Base-by-base conservation (phyloP, 2,888 invertebrate species). In the Tribolium freemani region DNA sequence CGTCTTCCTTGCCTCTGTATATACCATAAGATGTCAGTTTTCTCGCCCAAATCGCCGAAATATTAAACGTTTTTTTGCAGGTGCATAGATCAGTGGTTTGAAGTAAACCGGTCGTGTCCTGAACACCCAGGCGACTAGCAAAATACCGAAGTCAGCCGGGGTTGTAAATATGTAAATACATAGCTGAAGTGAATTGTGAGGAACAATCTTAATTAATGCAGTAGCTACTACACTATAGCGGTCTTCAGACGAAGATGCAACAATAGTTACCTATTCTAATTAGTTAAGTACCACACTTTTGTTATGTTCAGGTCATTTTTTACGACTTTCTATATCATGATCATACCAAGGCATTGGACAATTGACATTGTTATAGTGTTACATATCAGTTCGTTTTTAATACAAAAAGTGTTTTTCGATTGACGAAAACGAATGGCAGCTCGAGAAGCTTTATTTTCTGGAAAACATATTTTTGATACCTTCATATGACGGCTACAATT, bases 11-110 rank as follows among this genome's bases (percentile, higher is more conserved):
- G 99, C 89, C 94, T 99, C 84, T 99, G 99, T 92, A 96, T 99
- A 90, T 99, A 99, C 89, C 99, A 99, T 89, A 99, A 98, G 91
- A 93, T 93, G 97, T 97, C 87, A 89, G 88, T 61, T 21, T 31
- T 44, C 9, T 3, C 21, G 30, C 2, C 4, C 44, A 5, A 58
- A 9, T 44, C 10, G 26, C 9, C 3, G 48, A 63, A 63, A 48
- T 20, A 51, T 31, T 57, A 50, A 6, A 50, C 3, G 10, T 26
- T 73, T 44, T 45, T 30, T 83, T 93, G 57, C 90, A 98, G 97
- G 88, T 99, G 99, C 90, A 98, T 99, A 90, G 98, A 99, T 90
- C 94, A 95, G 89, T 99, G 99, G 99, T 99, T 99, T 90, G 96
- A 97, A 88, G 95, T 97, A 87, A 99, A 98, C 90, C 93, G 98